These are phyloP conservation scores for Malacoctenus gilli DNA, from an alignment of 2,797 vertebrate species.

Conservation along the genomic window DNA sequence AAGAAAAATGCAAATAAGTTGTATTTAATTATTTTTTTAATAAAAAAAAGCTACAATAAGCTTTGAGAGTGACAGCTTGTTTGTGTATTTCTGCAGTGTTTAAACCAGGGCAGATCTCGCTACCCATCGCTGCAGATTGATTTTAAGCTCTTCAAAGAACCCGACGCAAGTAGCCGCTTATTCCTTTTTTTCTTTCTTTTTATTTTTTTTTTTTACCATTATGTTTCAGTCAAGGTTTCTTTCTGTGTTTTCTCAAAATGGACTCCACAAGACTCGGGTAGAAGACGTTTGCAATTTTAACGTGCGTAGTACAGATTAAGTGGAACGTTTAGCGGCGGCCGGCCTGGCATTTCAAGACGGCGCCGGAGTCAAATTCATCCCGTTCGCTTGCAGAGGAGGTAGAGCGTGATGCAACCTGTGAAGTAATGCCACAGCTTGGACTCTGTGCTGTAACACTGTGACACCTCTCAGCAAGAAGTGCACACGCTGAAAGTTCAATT, in stretches of 20 bases:
- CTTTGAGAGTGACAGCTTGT: constrained; percentile 13
- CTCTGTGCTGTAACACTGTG: constrained; percentile 12
- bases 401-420: constrained; percentile 30
- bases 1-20: constrained; percentile 10
- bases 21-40: not conserved
- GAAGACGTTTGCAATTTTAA: not conserved
- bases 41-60: not conserved
- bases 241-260: constrained; percentile 12
- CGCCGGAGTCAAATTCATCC: constrained; percentile 16
- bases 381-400: constrained; percentile 15
- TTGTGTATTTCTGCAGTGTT: constrained; percentile 4
- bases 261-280: not conserved
- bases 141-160: constrained; percentile 28
- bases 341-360: constrained; percentile 4
- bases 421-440: constrained; percentile 2
- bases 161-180: constrained; percentile 15
- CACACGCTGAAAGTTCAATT: constrained; percentile 4
- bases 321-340: constrained; percentile 6
- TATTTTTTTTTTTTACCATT: constrained; percentile 35
- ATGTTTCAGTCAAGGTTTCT: constrained; percentile 15
- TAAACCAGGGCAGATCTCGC: constrained; percentile 21
- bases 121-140: constrained; percentile 24
- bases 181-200: no score
- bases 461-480: constrained; percentile 18
- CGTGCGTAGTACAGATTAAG: not conserved